Conservation (phyloP, 2,797 vertebrate genomes). For the Alfaro cultratus region DNA sequence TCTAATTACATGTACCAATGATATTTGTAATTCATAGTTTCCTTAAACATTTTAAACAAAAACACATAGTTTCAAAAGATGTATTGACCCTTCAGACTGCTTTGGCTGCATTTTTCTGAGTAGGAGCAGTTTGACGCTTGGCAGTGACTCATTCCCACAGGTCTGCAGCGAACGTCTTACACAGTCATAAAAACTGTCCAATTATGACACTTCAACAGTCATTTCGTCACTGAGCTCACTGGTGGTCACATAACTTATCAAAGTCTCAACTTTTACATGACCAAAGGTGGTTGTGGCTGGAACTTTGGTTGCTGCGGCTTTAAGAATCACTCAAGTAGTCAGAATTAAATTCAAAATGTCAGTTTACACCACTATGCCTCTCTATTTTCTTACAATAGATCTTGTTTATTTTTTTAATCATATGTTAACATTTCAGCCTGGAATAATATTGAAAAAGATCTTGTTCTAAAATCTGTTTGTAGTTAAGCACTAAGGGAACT, state of each 20-base stretch:
- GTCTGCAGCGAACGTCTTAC: conserved; percentile 33
- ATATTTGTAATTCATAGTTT: not conserved
- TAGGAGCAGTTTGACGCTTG: not conserved
- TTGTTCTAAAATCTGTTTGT: not conserved
- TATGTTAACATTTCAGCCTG: not conserved
- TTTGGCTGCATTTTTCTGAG: not conserved
- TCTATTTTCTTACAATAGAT: not conserved
- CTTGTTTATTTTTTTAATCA: not conserved
- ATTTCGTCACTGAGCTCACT: conserved; percentile 26
- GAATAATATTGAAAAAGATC: not conserved
- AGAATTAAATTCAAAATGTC: conserved; percentile 32
- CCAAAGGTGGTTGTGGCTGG: conserved; percentile 30
- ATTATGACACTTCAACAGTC: conserved; percentile 33
- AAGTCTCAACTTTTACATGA: conserved; percentile 46
- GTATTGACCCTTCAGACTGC: not conserved
- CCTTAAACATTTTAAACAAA: not conserved
- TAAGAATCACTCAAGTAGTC: conserved; percentile 33
- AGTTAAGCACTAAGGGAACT: not conserved
- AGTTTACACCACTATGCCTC: conserved; percentile 18
- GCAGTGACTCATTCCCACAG: conserved; percentile 41
- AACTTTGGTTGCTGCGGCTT: conserved; percentile 21
- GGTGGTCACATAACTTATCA: conserved; percentile 30
- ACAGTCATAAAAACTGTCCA: conserved; percentile 16
- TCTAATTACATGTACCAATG: not conserved
- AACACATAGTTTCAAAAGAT: not conserved